These are phyloP conservation scores for Malurus splendens DNA, from an alignment of 2,797 vertebrate species.

Conservation along the genomic window DNA sequence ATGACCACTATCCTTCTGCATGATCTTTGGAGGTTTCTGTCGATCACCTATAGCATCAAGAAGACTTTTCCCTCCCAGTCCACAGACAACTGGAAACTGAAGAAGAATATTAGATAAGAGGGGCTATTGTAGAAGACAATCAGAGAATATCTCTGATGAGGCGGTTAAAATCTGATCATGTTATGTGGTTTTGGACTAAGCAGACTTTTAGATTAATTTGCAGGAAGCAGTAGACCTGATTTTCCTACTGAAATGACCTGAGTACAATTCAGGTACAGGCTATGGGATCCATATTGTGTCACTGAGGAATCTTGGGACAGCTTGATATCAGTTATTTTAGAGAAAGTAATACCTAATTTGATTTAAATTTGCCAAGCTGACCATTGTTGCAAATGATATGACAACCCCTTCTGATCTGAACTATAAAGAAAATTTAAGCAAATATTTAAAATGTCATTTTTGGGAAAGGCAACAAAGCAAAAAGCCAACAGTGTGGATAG, in stretches of 20 bases:
- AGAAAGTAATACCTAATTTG: background rate
- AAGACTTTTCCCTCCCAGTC: background rate
- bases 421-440: background rate
- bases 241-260: background rate
- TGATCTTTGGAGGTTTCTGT: background rate
- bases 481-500: background rate
- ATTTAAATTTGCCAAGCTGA: background rate
- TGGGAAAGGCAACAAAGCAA: background rate
- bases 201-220: background rate
- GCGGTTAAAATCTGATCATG: background rate
- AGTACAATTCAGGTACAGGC: background rate
- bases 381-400: background rate
- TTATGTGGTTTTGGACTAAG: background rate
- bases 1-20: background rate
- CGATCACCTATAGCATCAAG: background rate
- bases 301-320: background rate
- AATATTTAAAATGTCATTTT: background rate
- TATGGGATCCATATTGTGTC: background rate
- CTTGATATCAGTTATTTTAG: background rate
- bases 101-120: background rate
- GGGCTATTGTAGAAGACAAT: background rate
- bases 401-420: background rate
- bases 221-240: background rate
- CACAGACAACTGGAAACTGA: background rate
- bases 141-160: background rate